Evolutionary conservation across 2,888 invertebrate genomes (phyloP), one percentile per base, ranked within the genome.

Genomic region (Pseudoips prasinana): DNA sequence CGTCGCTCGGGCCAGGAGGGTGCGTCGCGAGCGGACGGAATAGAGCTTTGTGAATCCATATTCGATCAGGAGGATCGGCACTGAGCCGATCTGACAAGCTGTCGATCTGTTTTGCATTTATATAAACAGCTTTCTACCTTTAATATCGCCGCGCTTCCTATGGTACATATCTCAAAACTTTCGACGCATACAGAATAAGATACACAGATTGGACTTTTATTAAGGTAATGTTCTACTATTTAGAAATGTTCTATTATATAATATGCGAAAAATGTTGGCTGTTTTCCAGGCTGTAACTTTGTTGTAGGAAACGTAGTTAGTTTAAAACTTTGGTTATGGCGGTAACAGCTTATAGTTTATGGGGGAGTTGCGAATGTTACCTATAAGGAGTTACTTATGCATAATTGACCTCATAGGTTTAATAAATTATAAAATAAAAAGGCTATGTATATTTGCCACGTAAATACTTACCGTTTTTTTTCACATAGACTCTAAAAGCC

Each of bases 71-170:
- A 71, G 78, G 75, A 77, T 81, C 78, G 77, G 72, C 76, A 68
- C 78, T 84, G 85, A 88, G 82, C 78, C 83, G 81, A 84, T 77
- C 80, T 86, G 88, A 88, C 88, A 88, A 86, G 84, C 82, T 78
- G 76, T 78, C 80, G 85, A 85, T 78, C 88, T 87, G 82, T 76
- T 88, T 88, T 88, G 88, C 88, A 87, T 88, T 86, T 88, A 88
- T 85, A 88, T 88, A 88, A 88, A 88, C 85, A 87, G 76, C 78
- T 79, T 73, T 74, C 62, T 72, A 80, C 79, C 77, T 81, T 72
- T 76, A 77, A 80, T 80, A 78, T 76, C 36, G 47, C 44, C 39
- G 72, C 65, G 73, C 52, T 58, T 61, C 60, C 56, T 60, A 9
- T 48, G 58, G 47, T 59, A 70, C 69, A 66, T 61, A 30, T 42